Base-by-base conservation (phyloP, 2,888 invertebrate genomes). In the Exephanes ischioxanthus region DNA sequence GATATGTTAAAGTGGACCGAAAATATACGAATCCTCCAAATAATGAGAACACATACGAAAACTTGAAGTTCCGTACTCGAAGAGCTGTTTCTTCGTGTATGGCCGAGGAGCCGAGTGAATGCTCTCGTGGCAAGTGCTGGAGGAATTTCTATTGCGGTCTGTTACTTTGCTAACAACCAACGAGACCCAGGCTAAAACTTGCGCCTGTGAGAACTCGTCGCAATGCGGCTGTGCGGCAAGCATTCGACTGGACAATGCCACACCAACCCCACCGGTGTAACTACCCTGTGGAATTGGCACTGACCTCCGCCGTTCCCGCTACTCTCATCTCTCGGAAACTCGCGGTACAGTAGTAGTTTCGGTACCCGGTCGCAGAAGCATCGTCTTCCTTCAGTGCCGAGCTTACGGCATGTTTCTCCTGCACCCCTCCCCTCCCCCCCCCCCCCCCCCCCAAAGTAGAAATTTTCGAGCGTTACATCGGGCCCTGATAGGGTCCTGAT, bases 141-240 rank as follows among this genome's bases (percentile, higher is more conserved):
- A 84, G 88, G 86, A 90, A 89, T 90, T 89, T 86, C 87, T 67
- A 84, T 80, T 76, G 86, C 83, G 89, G 91, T 92, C 91, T 92
- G 93, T 92, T 93, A 92, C 91, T 91, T 91, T 87, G 88, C 91
- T 91, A 93, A 93, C 93, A 92, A 92, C 89, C 87, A 85, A 88
- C 84, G 84, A 77, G 79, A 89, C 87, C 91, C 89, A 86, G 89
- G 90, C 90, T 89, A 91, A 91, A 93, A 93, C 90, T 93, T 87
- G 87, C 89, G 89, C 87, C 84, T 83, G 84, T 84, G 78, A 71
- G 80, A 87, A 87, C 87, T 90, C 90, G 91, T 91, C 91, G 91
- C 91, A 91, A 88, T 91, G 91, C 91, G 90, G 90, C 89, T 89
- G 86, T 86, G 84, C 76, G 87, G 87, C 88, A 88, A 90, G 89